Conservation (phyloP, 1,140 invertebrate genomes). For the Drosophila ananassae region DNA sequence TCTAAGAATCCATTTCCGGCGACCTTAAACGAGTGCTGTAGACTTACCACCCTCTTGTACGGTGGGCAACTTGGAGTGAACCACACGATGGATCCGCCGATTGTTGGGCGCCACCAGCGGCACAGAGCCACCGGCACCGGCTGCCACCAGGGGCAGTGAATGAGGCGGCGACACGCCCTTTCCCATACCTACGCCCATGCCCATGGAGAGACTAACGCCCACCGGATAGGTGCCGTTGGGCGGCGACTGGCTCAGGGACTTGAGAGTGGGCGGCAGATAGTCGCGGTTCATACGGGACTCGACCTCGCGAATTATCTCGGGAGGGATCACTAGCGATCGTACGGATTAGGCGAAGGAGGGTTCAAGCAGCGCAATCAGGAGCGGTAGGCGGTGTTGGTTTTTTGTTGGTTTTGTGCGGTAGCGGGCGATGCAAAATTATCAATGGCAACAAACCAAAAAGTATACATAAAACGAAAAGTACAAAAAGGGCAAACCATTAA, state of each 20-base stretch:
- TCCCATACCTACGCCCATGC: slow-evolving; percentile 37
- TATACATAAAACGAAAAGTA: slow-evolving; percentile 50
- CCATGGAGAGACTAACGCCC: slow-evolving; percentile 32
- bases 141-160: slow-evolving; percentile 55
- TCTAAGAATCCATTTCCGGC: not conserved
- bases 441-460: slow-evolving; percentile 46
- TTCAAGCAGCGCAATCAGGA: slow-evolving; percentile 31
- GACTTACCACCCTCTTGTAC: slow-evolving; percentile 86
- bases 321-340: slow-evolving; percentile 88
- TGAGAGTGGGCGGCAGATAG: slow-evolving; percentile 88
- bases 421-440: slow-evolving; percentile 43
- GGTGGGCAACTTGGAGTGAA: slow-evolving; percentile 85
- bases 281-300: slow-evolving; percentile 94
- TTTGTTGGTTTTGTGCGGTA: slow-evolving; percentile 41
- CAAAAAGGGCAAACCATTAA: slow-evolving; percentile 38
- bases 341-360: slow-evolving; percentile 32
- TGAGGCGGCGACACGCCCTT: slow-evolving; percentile 43
- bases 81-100: slow-evolving; percentile 68
- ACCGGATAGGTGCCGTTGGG: slow-evolving; percentile 60
- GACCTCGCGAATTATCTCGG: slow-evolving; percentile 93
- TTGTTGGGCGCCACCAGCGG: slow-evolving; percentile 59
- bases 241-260: slow-evolving; percentile 77
- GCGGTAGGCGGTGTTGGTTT: slow-evolving; percentile 35
- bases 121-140: slow-evolving; percentile 19
- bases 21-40: slow-evolving; percentile 16